These are phyloP conservation scores for Virgularia gustaviana DNA, from an alignment of 92 coral and sea anemone species.

Conservation along the genomic window DNA sequence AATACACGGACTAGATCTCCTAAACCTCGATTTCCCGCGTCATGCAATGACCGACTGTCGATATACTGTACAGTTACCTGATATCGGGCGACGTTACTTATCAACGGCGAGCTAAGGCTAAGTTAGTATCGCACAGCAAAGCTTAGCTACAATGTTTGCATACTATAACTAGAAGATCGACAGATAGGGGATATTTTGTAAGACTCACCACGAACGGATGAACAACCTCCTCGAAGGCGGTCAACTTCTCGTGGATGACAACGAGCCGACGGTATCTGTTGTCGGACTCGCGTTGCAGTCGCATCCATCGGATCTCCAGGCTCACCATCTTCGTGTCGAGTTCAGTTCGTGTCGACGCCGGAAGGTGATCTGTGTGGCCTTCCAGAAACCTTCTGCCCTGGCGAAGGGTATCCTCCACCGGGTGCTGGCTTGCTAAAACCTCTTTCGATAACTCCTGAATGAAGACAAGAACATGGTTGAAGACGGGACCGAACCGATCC, in stretches of 20 bases:
- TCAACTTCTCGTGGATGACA: slow-evolving; percentile 86
- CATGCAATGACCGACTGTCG: no score
- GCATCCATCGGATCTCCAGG: slow-evolving; percentile 87
- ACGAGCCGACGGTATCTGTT: slow-evolving; percentile 96
- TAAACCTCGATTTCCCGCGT: no score
- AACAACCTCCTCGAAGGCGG: slow-evolving; percentile 82
- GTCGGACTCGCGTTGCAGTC: slow-evolving; percentile 94
- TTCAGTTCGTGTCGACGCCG: slow-evolving; percentile 69
- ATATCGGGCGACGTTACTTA: no score
- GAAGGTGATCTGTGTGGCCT: slow-evolving; percentile 71
- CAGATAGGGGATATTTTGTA: not conserved
- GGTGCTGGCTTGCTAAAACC: slow-evolving; percentile 89
- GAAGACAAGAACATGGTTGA: not conserved
- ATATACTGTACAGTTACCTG: no score
- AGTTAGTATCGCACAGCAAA: no score
- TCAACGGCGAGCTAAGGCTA: no score
- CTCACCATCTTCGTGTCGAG: slow-evolving; percentile 95
- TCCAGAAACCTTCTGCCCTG: slow-evolving; percentile 86
- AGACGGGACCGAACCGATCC: not conserved
- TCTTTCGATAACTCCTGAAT: slow-evolving; percentile 85
- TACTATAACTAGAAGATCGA: no score
- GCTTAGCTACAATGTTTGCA: no score
- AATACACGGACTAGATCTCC: no score
- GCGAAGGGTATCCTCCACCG: slow-evolving; percentile 77
- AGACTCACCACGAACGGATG: slow-evolving; percentile 93